A percentile compares a stretch with the other conserved stretches of the same genome.
These are phyloP conservation scores for Trachymyrmex cornetzi DNA, from an alignment of 1,140 invertebrate genomes.

Conservation along the genomic window DNA sequence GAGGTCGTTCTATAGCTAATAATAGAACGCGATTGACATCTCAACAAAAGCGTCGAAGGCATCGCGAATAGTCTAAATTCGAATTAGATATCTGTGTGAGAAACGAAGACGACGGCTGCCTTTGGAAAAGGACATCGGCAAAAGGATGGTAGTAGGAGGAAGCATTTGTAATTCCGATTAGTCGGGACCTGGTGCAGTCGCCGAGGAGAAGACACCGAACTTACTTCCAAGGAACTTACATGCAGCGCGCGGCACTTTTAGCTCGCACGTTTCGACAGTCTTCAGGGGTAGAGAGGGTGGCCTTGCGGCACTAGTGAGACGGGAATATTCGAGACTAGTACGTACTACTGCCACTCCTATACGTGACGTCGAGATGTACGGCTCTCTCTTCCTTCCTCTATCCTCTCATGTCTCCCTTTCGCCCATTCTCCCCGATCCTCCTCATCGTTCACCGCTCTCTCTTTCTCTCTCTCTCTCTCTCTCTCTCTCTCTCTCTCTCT, in stretches of 20 bases:
- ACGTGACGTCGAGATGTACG: constrained; percentile 84
- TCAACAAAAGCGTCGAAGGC: constrained; percentile 17
- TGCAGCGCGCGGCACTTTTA: constrained; percentile 82
- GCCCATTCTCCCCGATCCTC: constrained; percentile 34
- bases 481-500: background rate
- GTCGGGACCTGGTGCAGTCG: constrained; percentile 70
- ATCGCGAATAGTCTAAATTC: constrained; percentile 31
- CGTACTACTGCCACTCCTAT: constrained; percentile 74
- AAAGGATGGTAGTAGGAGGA: background rate
- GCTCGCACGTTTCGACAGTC: constrained; percentile 80
- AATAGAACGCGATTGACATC: constrained; percentile 30
- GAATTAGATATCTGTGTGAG: constrained; percentile 61
- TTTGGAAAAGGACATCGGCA: constrained; percentile 27
- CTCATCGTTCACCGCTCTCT: constrained; percentile 5
- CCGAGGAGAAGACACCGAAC: constrained; percentile 79
- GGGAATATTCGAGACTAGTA: constrained; percentile 63
- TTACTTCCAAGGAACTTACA: constrained; percentile 83
- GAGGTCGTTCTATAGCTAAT: background rate
- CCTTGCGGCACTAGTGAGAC: constrained; percentile 63
- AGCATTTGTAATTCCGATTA: constrained; percentile 86
- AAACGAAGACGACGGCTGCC: constrained; percentile 64
- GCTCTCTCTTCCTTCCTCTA: constrained; percentile 59
- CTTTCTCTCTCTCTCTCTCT: constrained; percentile 3
- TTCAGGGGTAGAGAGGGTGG: constrained; percentile 56
- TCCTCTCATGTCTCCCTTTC: constrained; percentile 46